A percentile compares a stretch with the other conserved stretches of the same genome.
phyloP scores from a whole-genome alignment of 2,888 invertebrate species.

The Sylvicola cinctus region DNA sequence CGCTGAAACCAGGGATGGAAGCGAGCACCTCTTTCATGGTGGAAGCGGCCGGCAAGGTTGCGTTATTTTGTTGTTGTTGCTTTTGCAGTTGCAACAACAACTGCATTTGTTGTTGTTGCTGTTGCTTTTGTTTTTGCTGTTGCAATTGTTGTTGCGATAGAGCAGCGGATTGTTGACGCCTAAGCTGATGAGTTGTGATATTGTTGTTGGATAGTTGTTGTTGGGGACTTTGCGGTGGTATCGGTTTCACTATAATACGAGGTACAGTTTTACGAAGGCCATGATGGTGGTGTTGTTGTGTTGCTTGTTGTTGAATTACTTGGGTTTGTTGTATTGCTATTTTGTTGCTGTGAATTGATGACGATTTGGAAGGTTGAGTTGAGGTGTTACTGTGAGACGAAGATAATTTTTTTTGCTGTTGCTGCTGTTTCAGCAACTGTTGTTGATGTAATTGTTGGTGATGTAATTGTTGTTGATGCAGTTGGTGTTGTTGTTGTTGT shows the following conservation, averaged over 20 bases:
- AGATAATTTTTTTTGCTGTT: too few relatives aligned
- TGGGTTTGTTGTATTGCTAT: too few relatives aligned
- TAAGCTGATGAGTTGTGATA: background rate
- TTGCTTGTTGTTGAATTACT: constrained; percentile 2
- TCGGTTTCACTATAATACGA: constrained; percentile 62
- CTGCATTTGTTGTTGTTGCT: constrained; percentile 6
- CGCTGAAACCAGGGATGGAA: constrained; percentile 73
- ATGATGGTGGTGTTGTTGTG: constrained; percentile 14
- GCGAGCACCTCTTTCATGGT: constrained; percentile 78
- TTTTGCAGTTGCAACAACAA: background rate
- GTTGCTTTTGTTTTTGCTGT: background rate
- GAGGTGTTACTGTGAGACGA: too few relatives aligned
- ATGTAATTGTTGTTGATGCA: too few relatives aligned
- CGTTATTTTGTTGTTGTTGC: constrained; percentile 12
- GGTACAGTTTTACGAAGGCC: constrained; percentile 42
- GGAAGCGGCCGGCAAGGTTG: constrained; percentile 29
- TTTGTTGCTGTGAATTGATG: too few relatives aligned
- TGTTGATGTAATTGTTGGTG: too few relatives aligned
- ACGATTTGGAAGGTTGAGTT: too few relatives aligned
- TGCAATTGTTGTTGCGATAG: background rate
- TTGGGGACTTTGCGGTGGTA: constrained; percentile 25
- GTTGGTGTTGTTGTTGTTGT: too few relatives aligned
- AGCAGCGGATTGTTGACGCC: background rate
- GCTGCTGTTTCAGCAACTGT: too few relatives aligned
- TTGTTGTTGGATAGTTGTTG: background rate